phyloP scores from a whole-genome alignment of 1,140 invertebrate genomes.

The Leucophenga varia region DNA sequence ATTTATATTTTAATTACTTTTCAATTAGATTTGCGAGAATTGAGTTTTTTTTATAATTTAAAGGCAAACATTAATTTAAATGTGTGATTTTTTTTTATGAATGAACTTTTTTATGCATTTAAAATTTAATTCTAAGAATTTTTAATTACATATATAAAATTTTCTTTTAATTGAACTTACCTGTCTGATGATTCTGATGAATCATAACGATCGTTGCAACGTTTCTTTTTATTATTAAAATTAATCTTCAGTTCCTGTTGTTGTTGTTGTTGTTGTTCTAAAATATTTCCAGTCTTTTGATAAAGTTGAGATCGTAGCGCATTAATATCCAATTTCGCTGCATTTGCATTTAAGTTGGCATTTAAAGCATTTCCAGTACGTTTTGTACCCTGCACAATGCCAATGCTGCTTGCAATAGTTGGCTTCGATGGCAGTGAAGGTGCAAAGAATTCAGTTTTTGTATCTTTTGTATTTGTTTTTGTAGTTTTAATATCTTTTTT shows the following conservation, averaged over 20 bases:
- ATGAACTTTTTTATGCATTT: too few species aligned
- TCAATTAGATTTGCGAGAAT: too few species aligned
- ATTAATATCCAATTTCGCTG: constrained; percentile 40
- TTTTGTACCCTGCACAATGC: constrained; percentile 39
- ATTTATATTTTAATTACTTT: too few species aligned
- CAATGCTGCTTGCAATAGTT: constrained; percentile 22
- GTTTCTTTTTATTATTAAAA: constrained; percentile 72
- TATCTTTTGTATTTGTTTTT: constrained; percentile 5
- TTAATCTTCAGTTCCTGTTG: constrained; percentile 6
- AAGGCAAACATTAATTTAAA: too few species aligned
- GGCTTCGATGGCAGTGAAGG: constrained; percentile 9
- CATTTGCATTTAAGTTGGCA: constrained; percentile 4
- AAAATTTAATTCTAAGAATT: too few species aligned
- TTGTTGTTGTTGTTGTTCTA: constrained; percentile 5
- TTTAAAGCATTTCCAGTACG: constrained; percentile 1
- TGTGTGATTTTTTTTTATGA: too few species aligned
- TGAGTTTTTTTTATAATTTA: too few species aligned
- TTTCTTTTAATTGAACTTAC: constrained; percentile 60
- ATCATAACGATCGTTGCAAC: constrained; percentile 83
- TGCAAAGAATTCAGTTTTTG: constrained; percentile 15
- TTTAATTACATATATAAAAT: too few species aligned
- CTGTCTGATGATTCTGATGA: constrained; percentile 88
- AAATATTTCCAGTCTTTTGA: constrained; percentile 30
- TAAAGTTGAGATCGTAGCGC: constrained; percentile 45
- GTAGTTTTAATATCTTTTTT: constrained; percentile 34